Conservation (phyloP, 2,888 invertebrate species). For the Zaprionus lineosus region DNA sequence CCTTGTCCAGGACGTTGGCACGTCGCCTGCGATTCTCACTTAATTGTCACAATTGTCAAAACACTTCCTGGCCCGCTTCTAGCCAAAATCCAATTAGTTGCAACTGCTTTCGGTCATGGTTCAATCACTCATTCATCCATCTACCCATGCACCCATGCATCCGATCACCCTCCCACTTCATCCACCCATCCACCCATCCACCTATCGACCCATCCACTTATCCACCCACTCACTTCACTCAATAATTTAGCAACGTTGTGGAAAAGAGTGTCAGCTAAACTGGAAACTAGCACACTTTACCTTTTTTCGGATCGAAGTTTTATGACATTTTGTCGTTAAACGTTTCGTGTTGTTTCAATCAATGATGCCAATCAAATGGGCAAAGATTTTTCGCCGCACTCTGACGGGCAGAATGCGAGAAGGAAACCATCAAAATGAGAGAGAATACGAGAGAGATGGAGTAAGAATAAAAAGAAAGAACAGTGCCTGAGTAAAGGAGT, state of each 20-base stretch:
- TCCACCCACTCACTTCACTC: no score
- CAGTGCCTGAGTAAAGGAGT: no score
- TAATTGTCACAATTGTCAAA: conserved; percentile 75
- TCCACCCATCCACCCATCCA: no score
- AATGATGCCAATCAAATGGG: conserved; percentile 80
- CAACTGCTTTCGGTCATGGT: conserved; percentile 49
- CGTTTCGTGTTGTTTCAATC: conserved; percentile 78
- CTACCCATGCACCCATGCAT: no score
- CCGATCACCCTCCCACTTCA: no score
- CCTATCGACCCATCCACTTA: no score
- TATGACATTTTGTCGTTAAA: conserved; percentile 63
- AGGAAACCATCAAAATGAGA: conserved; percentile 37
- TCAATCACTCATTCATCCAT: conserved; percentile 60
- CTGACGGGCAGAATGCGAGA: no score
- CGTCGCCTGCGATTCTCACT: conserved; percentile 53
- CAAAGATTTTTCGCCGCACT: conserved; percentile 63
- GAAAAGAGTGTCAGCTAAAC: conserved; percentile 35
- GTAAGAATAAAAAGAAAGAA: no score
- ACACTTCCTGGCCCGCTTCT: conserved; percentile 62
- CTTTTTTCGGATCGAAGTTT: conserved; percentile 46
- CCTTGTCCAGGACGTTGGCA: conserved; percentile 74
- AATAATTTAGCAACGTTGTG: conserved; percentile 51
- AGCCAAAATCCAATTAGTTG: conserved; percentile 71
- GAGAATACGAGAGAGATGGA: conserved; percentile 1
- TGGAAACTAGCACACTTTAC: conserved; percentile 58